Evolutionary conservation across 2,113 vertebrate genomes (phyloP).

Genomic region (Phoenicopterus ruber): DNA sequence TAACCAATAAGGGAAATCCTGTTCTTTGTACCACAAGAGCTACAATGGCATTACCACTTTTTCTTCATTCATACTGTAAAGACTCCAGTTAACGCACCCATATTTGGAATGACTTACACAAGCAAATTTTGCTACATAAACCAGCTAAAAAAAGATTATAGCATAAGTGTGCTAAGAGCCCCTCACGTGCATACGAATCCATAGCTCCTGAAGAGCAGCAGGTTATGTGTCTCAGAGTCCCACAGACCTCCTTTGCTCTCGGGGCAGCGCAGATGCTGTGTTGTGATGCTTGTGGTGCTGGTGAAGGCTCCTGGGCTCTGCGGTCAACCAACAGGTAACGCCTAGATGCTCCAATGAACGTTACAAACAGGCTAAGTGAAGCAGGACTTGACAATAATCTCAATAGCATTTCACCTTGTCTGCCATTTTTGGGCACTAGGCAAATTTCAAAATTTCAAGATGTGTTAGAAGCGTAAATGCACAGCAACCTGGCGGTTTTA

Average conservation of each 20-base stretch:
- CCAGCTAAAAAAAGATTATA: neutral
- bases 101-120: neutral
- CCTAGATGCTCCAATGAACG: neutral
- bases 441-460: neutral
- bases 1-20: neutral
- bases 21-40: neutral
- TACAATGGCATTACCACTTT: neutral
- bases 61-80: neutral
- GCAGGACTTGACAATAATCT: neutral
- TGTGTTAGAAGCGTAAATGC: neutral
- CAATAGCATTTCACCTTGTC: neutral
- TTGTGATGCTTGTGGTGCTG: neutral
- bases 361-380: neutral
- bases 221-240: rapidly evolving
- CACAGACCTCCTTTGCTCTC: neutral
- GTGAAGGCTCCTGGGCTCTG: neutral
- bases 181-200: neutral
- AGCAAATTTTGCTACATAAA: neutral
- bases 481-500: neutral
- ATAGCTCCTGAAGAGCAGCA: neutral
- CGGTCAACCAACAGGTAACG: neutral
- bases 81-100: neutral
- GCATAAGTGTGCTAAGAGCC: neutral
- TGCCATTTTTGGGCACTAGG: neutral
- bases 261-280: rapidly evolving